These are phyloP conservation scores for Drosophila nr. fundita DNA, from an alignment of 2,888 invertebrate genomes.

Conservation along the genomic window DNA sequence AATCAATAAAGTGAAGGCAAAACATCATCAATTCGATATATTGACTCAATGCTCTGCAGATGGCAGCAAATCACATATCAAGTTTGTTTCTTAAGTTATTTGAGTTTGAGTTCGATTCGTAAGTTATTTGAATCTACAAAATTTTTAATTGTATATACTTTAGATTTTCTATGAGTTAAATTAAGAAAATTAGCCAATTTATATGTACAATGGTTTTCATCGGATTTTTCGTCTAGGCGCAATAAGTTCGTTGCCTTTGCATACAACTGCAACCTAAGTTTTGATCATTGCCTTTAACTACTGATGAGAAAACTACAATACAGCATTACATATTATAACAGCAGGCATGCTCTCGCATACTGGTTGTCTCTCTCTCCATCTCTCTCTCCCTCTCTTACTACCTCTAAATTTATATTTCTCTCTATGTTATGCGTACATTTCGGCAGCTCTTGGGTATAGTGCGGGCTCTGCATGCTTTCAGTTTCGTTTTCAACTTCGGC, in stretches of 20 bases:
- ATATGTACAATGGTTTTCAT: background rate
- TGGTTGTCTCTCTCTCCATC: slow-evolving; percentile 1
- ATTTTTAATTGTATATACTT: background rate
- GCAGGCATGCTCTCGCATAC: slow-evolving; percentile 34
- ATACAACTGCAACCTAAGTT: slow-evolving; percentile 29
- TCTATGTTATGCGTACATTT: slow-evolving; percentile 41
- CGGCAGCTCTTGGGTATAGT: slow-evolving; percentile 52
- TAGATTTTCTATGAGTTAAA: background rate
- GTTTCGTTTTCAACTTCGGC: slow-evolving; percentile 80
- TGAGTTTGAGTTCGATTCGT: background rate
- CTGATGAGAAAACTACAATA: slow-evolving; percentile 20
- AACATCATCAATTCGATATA: slow-evolving; percentile 8
- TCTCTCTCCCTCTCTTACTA: slow-evolving; percentile 14
- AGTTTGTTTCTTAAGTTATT: slow-evolving; percentile 17
- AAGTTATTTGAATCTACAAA: background rate
- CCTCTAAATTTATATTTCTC: slow-evolving; percentile 5
- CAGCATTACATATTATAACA: slow-evolving; percentile 40
- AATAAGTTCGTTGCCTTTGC: slow-evolving; percentile 54
- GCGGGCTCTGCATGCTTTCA: slow-evolving; percentile 68
- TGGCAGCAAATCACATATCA: background rate
- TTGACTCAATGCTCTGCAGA: slow-evolving; percentile 16
- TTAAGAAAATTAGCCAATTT: background rate
- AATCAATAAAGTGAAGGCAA: background rate
- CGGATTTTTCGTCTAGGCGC: background rate
- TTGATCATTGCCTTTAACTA: slow-evolving; percentile 28